Percentiles rank a stretch among this genome's conserved stretches.
phyloP scores from a whole-genome alignment of 2,113 vertebrate species.

The Calidris pugnax region DNA sequence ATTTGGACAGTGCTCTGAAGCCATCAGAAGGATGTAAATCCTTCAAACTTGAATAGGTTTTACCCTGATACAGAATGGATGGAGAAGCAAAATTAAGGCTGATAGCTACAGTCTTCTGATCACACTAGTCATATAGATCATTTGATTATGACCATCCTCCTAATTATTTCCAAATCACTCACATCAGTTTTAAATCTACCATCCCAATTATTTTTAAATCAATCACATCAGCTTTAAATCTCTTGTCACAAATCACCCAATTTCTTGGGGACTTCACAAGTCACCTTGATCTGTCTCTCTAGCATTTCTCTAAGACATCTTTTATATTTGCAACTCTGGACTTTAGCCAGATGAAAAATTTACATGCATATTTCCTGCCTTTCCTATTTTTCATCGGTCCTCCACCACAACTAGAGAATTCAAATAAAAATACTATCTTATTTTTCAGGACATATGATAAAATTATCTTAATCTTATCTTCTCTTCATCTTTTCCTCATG shows the following conservation, averaged over 20 bases:
- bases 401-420: background rate
- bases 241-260: background rate
- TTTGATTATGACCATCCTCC: background rate
- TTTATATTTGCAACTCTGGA: background rate
- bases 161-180: background rate
- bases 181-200: background rate
- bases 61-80: background rate
- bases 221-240: background rate
- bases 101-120: background rate
- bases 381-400: background rate
- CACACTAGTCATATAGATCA: fast-evolving
- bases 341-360: background rate
- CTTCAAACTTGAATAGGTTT: background rate
- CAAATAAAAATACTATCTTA: background rate
- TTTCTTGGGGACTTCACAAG: background rate
- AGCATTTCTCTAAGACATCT: background rate
- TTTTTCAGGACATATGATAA: background rate
- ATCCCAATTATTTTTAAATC: background rate
- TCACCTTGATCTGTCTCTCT: background rate
- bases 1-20: background rate
- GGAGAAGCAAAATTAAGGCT: background rate
- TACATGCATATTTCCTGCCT: fast-evolving
- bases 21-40: background rate
- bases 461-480: background rate
- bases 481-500: background rate